These are phyloP conservation scores for Neocrepidodera transversa DNA, from an alignment of 2,888 invertebrate genomes.

Conservation along the genomic window DNA sequence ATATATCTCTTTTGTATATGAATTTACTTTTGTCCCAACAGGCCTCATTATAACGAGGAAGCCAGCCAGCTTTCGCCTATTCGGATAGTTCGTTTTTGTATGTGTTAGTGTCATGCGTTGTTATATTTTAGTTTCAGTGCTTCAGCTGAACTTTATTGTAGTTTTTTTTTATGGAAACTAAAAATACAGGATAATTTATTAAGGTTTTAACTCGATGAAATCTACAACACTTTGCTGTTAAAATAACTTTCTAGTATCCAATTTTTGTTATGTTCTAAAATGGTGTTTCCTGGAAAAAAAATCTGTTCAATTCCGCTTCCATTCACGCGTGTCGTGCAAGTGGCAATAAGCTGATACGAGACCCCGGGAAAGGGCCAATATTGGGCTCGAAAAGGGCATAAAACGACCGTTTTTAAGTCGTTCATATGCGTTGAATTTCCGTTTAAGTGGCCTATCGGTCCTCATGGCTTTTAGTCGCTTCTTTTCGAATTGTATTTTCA, in stretches of 20 bases:
- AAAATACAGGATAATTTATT: too few relatives aligned
- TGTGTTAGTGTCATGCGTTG: too few relatives aligned
- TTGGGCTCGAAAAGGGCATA: conserved; percentile 6
- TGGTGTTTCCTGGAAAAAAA: too few relatives aligned
- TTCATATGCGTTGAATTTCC: conserved; percentile 17
- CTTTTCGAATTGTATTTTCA: background rate
- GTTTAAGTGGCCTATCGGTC: conserved; percentile 11
- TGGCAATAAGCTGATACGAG: background rate
- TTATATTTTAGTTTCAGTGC: too few relatives aligned
- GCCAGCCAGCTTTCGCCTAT: conserved; percentile 3
- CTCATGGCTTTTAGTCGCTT: background rate
- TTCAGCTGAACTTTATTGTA: too few relatives aligned
- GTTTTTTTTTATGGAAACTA: too few relatives aligned
- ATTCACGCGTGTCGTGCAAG: background rate
- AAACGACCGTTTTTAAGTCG: conserved; percentile 17
- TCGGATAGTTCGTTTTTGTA: too few relatives aligned
- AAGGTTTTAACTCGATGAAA: too few relatives aligned
- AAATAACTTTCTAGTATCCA: too few relatives aligned
- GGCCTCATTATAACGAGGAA: conserved; percentile 7
- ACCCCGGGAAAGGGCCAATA: background rate
- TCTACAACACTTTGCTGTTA: too few relatives aligned
- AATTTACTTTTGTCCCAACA: conserved; percentile 10
- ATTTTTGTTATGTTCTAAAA: too few relatives aligned
- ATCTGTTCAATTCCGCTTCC: background rate
- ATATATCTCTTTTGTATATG: conserved; percentile 7